Percentiles rank a stretch among this genome's conserved stretches.
Evolutionary conservation across 1,140 invertebrate species (phyloP).

Genomic region (Eriosoma lanigerum): DNA sequence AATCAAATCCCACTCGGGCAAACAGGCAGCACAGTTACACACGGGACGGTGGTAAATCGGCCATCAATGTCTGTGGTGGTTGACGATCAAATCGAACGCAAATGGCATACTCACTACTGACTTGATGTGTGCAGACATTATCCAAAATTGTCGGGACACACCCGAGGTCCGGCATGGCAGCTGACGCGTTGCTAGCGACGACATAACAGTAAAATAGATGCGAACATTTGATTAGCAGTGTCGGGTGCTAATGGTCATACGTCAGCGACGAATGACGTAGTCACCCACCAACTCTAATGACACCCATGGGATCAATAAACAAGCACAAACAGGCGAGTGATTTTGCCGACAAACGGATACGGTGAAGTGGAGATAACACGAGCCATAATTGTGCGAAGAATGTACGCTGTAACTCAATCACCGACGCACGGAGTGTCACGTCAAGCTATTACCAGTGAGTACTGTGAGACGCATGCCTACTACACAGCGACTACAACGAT

Average conservation of each 20-base stretch:
- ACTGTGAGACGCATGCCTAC: no score
- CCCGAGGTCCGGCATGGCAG: neutral
- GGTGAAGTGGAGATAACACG: no score
- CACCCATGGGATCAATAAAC: neutral
- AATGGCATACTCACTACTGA: slow-evolving; percentile 55
- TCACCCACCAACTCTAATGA: neutral
- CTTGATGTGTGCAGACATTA: slow-evolving; percentile 54
- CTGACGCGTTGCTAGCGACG: neutral
- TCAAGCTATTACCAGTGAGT: no score
- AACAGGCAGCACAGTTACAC: slow-evolving; percentile 56
- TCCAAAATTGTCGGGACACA: slow-evolving; percentile 56
- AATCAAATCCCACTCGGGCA: no score
- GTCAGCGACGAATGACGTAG: neutral
- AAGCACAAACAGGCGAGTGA: no score
- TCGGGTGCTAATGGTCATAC: neutral
- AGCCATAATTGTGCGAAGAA: no score
- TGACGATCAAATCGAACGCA: slow-evolving; percentile 52
- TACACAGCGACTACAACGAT: neutral
- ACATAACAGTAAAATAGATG: neutral
- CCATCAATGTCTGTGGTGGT: slow-evolving; percentile 55
- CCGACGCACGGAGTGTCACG: no score
- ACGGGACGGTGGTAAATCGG: slow-evolving; percentile 56
- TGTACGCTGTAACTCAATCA: no score
- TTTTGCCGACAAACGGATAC: no score
- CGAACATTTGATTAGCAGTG: neutral